Base-by-base conservation (phyloP, 2,113 vertebrate genomes). In the Leptobrachium ailaonicum region DNA sequence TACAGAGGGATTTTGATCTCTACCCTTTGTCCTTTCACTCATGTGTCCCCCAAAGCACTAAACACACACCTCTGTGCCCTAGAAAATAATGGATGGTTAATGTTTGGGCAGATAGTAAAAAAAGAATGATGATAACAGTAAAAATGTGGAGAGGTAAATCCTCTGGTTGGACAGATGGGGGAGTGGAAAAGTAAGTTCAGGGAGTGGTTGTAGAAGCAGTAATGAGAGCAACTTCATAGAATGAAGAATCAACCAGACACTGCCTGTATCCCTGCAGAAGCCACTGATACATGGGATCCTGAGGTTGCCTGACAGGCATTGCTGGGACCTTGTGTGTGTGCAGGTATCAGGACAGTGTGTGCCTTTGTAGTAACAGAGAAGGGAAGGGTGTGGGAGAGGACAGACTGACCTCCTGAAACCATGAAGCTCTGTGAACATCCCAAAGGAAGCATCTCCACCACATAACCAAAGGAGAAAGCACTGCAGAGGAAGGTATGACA, bases 401-500 rank as follows among this genome's bases (percentile, higher is more conserved):
- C 68, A 64, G 41, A 32, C 9, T 43, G 71, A 41, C 66, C 45
- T 64, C 62, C 71, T 58, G 6, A 45, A 43, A 44, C 47, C 64
- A 74, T 80, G 78, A 56, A 45, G 13, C 50, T 41, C 50, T 42
- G n/a, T 60, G 50, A 81, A 7, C 43, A 58, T 44, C 53, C 14
- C 5, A 66, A 66, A 60, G 66, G 72, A 68, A 69, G 54, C 72
- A 80, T 80, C 60, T 66, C 32, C 41, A 66, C 41, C 71, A 62
- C 72, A 69, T 81, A 62, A 54, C 6, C 56, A 64, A 58, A 56
- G 62, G 53, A 71, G 6, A 71, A 44, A 60, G 66, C 79, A 62
- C 79, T 69, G 78, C 71, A 80, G 64, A 74, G 71, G 53, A 81
- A 81, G 79, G 79, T 81, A 81, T 14, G 79, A 47, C 79, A 81